Conservation (phyloP, 2,888 invertebrate species). For the Sphaerophoria taeniata region DNA sequence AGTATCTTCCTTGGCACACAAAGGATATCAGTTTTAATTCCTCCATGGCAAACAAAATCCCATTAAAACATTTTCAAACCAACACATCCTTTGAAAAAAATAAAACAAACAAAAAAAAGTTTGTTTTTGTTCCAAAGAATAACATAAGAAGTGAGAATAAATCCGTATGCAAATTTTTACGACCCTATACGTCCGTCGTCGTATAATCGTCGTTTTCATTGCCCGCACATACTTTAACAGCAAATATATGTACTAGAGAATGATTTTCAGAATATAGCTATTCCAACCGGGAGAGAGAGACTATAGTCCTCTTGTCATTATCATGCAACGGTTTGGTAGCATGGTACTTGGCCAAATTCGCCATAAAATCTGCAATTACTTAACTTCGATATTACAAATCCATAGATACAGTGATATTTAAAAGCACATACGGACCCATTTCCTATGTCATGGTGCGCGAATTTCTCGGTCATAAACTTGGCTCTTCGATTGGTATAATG, state of each 20-base stretch:
- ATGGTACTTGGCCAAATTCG: conserved; percentile 72
- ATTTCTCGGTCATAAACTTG: conserved; percentile 60
- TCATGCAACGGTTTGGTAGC: conserved; percentile 3
- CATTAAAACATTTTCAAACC: conserved; percentile 56
- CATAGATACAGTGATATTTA: not conserved
- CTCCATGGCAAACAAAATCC: conserved; percentile 70
- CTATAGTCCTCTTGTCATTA: conserved; percentile 71
- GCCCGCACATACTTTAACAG: conserved; percentile 67
- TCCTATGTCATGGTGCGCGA: conserved; percentile 29
- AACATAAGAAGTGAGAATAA: not conserved
- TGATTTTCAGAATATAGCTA: conserved; percentile 70
- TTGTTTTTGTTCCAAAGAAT: conserved; percentile 35
- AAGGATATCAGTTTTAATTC: conserved; percentile 72
- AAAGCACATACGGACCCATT: conserved; percentile 61
- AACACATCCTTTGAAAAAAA: not conserved
- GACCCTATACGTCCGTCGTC: conserved; percentile 41
- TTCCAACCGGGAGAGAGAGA: conserved; percentile 23
- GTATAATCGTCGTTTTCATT: conserved; percentile 38
- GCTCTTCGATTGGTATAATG: conserved; percentile 71
- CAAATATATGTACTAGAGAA: conserved; percentile 57
- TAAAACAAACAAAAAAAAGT: conserved; percentile 29
- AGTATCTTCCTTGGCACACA: conserved; percentile 19
- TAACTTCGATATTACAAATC: conserved; percentile 37
- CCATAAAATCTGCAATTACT: conserved; percentile 74
- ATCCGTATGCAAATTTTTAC: conserved; percentile 73